Percentiles rank a stretch among this genome's conserved stretches.
Conservation (phyloP, 2,888 invertebrate genomes). For the Dolichomitus sp. region DNA sequence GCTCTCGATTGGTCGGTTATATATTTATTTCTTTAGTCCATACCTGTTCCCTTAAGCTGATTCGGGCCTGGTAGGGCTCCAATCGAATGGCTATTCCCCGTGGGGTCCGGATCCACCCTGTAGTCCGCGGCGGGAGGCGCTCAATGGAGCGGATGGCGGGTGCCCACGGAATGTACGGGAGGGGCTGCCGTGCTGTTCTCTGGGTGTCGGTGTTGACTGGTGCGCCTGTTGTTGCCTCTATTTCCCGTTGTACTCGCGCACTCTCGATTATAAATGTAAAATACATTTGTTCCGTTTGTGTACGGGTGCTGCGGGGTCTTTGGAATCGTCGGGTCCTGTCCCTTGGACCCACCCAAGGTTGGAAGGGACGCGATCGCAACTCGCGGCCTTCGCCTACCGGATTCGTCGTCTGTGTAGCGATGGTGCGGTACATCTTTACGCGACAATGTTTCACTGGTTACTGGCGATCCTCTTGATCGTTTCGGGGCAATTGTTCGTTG, state of each 20-base stretch:
- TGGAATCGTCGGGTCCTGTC: not conserved
- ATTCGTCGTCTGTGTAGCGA: not conserved
- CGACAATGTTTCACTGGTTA: not conserved
- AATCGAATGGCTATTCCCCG: not conserved
- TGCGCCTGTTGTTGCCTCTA: not conserved
- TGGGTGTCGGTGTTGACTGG: not conserved
- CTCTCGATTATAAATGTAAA: not conserved
- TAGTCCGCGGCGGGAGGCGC: not conserved
- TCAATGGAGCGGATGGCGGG: not conserved
- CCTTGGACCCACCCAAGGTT: not conserved
- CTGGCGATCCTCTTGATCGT: not conserved
- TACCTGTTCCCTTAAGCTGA: no score
- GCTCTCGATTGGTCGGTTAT: no score
- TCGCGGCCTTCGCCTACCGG: not conserved
- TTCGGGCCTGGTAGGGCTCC: no score
- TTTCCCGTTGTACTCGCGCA: not conserved
- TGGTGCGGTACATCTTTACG: no score
- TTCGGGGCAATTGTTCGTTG: no score
- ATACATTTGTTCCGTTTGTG: not conserved
- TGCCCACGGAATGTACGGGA: not conserved
- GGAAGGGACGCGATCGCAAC: not conserved
- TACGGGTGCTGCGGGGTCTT: not conserved
- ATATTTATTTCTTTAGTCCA: no score
- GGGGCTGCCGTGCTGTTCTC: not conserved
- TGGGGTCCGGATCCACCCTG: not conserved